Percentiles rank a stretch among this genome's conserved stretches.
Evolutionary conservation across 1,140 invertebrate genomes (phyloP).

Genomic region (Achatina immaculata): DNA sequence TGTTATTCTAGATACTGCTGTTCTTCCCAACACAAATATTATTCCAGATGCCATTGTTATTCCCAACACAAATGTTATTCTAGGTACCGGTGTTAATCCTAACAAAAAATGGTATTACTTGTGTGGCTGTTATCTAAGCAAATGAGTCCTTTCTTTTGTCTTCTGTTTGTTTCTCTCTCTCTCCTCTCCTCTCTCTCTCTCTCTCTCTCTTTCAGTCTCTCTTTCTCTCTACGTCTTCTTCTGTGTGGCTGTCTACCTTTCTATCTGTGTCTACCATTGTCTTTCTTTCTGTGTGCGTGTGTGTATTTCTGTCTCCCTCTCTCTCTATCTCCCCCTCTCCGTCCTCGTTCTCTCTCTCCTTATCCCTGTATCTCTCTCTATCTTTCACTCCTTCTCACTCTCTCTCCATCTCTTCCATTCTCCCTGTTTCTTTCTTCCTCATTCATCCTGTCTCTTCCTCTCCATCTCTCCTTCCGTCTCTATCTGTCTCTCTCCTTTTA

Average conservation of each 20-base stretch:
- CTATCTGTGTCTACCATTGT: neutral
- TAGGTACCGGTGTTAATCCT: too few species aligned
- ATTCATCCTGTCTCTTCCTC: neutral
- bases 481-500: neutral
- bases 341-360: neutral
- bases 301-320: neutral
- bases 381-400: neutral
- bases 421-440: neutral
- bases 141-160: too few species aligned
- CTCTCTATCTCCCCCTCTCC: neutral
- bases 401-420: neutral
- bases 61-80: too few species aligned
- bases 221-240: neutral
- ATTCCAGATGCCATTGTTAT: too few species aligned
- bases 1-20: too few species aligned
- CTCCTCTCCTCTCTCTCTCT: slow-evolving; percentile 15
- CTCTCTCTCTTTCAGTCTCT: neutral
- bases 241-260: neutral
- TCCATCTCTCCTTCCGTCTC: neutral
- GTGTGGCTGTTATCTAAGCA: too few species aligned
- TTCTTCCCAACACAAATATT: too few species aligned
- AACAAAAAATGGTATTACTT: neutral
- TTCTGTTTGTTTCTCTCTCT: neutral
- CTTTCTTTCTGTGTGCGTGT: slow-evolving; percentile 18
- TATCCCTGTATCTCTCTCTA: neutral